Evolutionary conservation across 1,140 invertebrate genomes (phyloP).

Genomic region (Zeugodacus cucurbitae): DNA sequence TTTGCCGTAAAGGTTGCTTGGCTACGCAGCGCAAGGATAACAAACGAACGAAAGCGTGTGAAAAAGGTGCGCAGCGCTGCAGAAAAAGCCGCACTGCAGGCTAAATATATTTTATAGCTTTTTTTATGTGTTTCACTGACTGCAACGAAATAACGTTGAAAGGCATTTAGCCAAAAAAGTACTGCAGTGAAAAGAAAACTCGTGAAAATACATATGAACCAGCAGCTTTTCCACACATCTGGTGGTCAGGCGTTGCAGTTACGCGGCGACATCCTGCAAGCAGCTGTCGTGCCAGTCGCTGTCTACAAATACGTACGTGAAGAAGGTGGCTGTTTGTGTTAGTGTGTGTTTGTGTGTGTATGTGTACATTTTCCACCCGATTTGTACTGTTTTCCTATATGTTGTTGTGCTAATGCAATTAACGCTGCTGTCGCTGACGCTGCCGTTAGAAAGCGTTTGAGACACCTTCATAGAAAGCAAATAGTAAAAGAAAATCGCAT

Average conservation of each 20-base stretch:
- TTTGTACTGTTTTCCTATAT: background rate
- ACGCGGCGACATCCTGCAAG: background rate
- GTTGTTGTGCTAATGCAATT: constrained; percentile 24
- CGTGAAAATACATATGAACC: background rate
- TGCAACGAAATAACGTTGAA: background rate
- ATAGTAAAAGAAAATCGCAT: background rate
- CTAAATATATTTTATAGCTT: background rate
- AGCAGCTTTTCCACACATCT: background rate
- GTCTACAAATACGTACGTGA: background rate
- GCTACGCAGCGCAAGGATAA: constrained; percentile 21
- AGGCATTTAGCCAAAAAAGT: background rate
- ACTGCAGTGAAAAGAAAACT: constrained; percentile 7
- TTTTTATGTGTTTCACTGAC: background rate
- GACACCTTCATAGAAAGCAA: background rate
- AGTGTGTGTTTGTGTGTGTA: no score
- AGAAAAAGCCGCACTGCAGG: background rate
- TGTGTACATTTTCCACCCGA: background rate
- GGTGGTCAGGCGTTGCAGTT: background rate
- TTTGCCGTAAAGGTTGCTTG: background rate
- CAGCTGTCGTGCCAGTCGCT: background rate
- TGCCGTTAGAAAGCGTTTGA: constrained; percentile 23
- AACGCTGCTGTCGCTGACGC: background rate
- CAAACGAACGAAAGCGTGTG: background rate
- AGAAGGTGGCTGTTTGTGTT: background rate
- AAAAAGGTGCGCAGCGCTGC: background rate